Conservation (phyloP, 1,140 invertebrate genomes). For the Eumaeus atala region DNA sequence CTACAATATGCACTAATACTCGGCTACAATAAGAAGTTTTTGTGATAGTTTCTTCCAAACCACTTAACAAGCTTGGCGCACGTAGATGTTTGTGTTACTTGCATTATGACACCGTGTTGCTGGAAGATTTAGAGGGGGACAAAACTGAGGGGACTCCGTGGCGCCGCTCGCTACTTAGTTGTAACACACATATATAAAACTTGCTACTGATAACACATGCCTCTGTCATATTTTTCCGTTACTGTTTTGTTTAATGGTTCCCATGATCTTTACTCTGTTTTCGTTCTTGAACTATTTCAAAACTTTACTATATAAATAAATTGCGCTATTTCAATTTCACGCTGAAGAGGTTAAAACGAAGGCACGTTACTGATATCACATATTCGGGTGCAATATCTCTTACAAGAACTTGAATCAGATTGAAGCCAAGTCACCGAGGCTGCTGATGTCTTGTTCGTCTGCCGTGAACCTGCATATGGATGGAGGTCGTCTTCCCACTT, state of each 20-base stretch:
- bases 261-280: no score
- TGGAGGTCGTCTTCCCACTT: no score
- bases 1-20: conserved; percentile 53
- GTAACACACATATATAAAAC: conserved; percentile 1
- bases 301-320: no score
- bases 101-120: conserved; percentile 71
- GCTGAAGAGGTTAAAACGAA: no score
- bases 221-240: conserved; percentile 5
- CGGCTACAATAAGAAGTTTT: conserved; percentile 69
- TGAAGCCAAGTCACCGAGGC: no score
- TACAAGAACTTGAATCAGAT: no score
- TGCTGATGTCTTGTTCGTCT: no score
- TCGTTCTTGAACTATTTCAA: no score
- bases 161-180: conserved; percentile 36
- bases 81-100: conserved; percentile 71
- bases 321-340: no score
- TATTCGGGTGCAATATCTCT: no score
- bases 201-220: conserved; percentile 9
- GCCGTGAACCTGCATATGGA: no score
- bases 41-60: conserved; percentile 73
- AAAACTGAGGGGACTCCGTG: conserved; percentile 59
- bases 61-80: conserved; percentile 73
- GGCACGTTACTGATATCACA: no score
- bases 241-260: conserved; percentile 5
- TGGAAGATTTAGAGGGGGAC: conserved; percentile 68